Base-by-base conservation (phyloP, 2,888 invertebrate species). In the Esperia sulphurella region DNA sequence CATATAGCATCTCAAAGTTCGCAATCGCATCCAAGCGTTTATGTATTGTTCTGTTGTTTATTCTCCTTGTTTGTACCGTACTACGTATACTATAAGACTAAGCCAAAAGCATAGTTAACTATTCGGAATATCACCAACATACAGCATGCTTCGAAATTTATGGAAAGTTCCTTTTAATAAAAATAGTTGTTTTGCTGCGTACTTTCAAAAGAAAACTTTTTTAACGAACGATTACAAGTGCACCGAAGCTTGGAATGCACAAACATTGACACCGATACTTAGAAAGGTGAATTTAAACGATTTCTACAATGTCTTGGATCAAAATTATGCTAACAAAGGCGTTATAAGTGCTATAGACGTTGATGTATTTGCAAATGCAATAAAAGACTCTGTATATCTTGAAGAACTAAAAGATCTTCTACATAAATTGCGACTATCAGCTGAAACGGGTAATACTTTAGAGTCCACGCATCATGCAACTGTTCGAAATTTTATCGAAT, bases 391-490 rank as follows among this genome's bases (percentile, higher is more conserved):
- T 0, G 70, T 65, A 1, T 91, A 94, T 61, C 68, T 92, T 0
- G 94, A 95, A 35, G 96, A 96, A 78, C 74, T 96, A 8, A 91
- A 94, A 54, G 94, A 95, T 71, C 73, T 96, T 12, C 71, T 95
- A 30, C 90, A 94, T 71, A 94, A 93, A 70, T 87, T 97, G 48
- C 87, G 97, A 51, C 82, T 93, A 53, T 94, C 95, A 12, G 91
- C 93, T 5, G 93, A 95, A 63, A 93, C 96, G 0, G 81, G 92
- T 0, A 92, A 93, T 53, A 93, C 93, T 1, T 80, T 96, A 13
- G 93, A 94, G 5, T 97, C 97, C 0, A 97, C 97, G 3, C 91
- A 93, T 57, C 95, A 97, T 86, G 96, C 97, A 10, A 91, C 95
- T 28, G 85, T 97, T 6, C 90, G 94, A 58, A 89, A 89, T 61